phyloP scores from a whole-genome alignment of 2,888 invertebrate species.

The Amiota minor region DNA sequence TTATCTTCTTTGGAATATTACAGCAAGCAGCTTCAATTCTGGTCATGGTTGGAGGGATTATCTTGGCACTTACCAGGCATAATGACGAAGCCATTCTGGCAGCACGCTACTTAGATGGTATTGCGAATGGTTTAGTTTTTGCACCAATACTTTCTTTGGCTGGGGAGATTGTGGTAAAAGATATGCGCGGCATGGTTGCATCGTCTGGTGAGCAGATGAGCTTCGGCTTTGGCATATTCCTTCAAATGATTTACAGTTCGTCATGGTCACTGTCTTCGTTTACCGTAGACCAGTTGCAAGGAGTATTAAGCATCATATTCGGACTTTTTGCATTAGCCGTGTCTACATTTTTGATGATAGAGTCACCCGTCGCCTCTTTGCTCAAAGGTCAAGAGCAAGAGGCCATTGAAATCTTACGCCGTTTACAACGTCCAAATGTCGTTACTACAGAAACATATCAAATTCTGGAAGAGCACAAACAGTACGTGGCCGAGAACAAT shows the following conservation, averaged over 20 bases:
- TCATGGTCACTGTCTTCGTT: constrained; percentile 49
- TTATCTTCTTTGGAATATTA: background rate
- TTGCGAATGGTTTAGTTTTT: constrained; percentile 63
- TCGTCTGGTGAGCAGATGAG: constrained; percentile 49
- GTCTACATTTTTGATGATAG: constrained; percentile 49
- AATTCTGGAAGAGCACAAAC: constrained; percentile 62
- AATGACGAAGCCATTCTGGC: constrained; percentile 42
- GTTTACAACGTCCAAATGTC: constrained; percentile 55
- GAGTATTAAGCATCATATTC: constrained; percentile 48
- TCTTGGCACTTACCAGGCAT: constrained; percentile 42
- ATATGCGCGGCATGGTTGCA: constrained; percentile 53
- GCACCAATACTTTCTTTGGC: constrained; percentile 59
- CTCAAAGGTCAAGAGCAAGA: constrained; percentile 54
- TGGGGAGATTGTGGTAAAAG: constrained; percentile 59
- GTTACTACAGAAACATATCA: constrained; percentile 57
- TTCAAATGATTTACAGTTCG: constrained; percentile 52
- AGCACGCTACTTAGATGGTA: constrained; percentile 65
- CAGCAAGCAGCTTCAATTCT: constrained; percentile 53
- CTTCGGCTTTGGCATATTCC: constrained; percentile 52
- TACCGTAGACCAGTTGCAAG: constrained; percentile 53
- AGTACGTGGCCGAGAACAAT: constrained; percentile 58
- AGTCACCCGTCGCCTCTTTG: constrained; percentile 64
- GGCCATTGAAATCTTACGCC: constrained; percentile 60
- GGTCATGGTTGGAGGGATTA: constrained; percentile 59
- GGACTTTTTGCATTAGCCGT: constrained; percentile 52